Evolutionary conservation across 2,113 vertebrate genomes (phyloP).

Genomic region (Rhadina sibilatrix): DNA sequence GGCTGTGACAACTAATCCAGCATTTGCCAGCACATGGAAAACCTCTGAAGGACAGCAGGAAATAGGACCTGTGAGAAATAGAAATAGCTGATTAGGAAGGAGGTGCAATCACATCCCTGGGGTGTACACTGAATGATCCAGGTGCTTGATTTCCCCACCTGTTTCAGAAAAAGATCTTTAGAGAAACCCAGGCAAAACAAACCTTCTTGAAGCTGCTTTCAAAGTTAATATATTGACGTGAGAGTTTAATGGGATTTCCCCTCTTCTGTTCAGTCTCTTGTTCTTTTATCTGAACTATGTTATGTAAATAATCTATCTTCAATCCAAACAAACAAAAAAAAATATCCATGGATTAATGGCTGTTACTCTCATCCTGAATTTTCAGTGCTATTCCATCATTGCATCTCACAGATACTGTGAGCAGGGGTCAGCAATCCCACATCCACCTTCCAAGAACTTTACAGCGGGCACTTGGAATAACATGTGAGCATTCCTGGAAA

Average conservation of each 20-base stretch:
- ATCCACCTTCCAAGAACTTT: background rate
- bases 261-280: background rate
- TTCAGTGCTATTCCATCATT: background rate
- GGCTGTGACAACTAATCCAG: background rate
- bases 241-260: background rate
- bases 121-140: background rate
- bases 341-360: background rate
- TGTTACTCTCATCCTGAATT: background rate
- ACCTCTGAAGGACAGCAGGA: background rate
- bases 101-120: background rate
- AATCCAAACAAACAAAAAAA: background rate
- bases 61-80: background rate
- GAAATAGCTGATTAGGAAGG: background rate
- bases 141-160: background rate
- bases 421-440: background rate
- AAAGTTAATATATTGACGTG: background rate
- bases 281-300: background rate
- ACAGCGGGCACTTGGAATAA: background rate
- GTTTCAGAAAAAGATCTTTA: background rate
- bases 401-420: background rate
- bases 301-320: background rate
- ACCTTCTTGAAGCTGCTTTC: background rate
- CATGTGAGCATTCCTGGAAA: background rate
- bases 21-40: background rate
- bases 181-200: background rate